These are phyloP conservation scores for Musca vetustissima DNA, from an alignment of 1,140 invertebrate species.

Conservation along the genomic window DNA sequence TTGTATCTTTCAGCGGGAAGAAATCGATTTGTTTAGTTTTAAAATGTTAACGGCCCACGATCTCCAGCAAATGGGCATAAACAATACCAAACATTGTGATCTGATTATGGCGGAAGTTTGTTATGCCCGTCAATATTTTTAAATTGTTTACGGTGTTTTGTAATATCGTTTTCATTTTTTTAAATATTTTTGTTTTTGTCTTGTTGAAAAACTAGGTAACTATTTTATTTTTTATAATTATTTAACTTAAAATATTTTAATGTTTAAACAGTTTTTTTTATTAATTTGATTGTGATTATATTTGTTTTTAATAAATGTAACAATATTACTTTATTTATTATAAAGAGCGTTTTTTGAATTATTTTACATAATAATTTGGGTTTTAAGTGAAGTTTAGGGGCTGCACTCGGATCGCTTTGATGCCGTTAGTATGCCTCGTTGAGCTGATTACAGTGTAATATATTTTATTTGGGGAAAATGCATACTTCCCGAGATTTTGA, in stretches of 20 bases:
- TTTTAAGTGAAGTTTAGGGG: too few relatives aligned
- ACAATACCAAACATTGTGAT: constrained; percentile 1
- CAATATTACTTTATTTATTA: too few relatives aligned
- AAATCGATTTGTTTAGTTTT: constrained; percentile 16
- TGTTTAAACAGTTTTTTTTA: background rate
- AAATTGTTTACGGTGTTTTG: background rate
- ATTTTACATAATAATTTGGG: too few relatives aligned
- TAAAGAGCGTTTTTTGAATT: too few relatives aligned
- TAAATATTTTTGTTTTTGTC: constrained; percentile 1
- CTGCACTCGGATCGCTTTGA: too few relatives aligned
- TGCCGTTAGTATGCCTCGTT: too few relatives aligned
- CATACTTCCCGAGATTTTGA: too few relatives aligned
- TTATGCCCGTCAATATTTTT: constrained; percentile 1
- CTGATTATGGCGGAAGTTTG: background rate
- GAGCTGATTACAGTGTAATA: too few relatives aligned
- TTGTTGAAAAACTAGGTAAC: background rate
- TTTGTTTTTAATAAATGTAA: constrained; percentile 24
- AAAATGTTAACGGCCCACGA: background rate
- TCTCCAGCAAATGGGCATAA: constrained; percentile 17
- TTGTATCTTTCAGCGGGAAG: constrained; percentile 9
- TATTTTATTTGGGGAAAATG: too few relatives aligned
- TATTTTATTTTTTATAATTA: background rate
- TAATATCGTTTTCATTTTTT: background rate
- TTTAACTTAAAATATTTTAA: background rate
- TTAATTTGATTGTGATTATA: background rate